Percentiles rank a stretch among this genome's conserved stretches.
phyloP scores from a whole-genome alignment of 2,888 invertebrate species.

The Lepidochrysops patricia region DNA sequence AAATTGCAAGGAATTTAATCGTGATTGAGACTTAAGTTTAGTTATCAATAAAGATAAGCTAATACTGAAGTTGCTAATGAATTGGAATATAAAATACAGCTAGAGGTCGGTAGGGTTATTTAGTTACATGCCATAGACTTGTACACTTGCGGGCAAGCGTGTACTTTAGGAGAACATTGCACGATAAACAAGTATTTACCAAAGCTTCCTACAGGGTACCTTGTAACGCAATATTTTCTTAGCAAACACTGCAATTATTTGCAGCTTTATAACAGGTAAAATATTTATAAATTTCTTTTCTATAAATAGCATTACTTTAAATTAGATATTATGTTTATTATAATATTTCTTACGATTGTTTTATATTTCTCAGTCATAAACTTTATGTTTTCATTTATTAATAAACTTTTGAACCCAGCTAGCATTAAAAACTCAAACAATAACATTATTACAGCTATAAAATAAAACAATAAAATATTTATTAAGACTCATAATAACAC shows the following conservation, averaged over 20 bases:
- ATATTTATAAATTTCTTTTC: neutral
- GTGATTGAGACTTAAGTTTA: neutral
- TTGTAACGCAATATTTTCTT: slow-evolving; percentile 12
- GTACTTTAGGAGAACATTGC: slow-evolving; percentile 25
- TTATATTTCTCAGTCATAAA: neutral
- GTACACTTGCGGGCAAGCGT: slow-evolving; percentile 20
- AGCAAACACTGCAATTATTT: neutral
- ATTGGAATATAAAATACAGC: slow-evolving; percentile 26
- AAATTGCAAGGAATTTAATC: neutral
- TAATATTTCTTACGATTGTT: neutral
- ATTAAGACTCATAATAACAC: neutral
- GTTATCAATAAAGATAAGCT: slow-evolving; percentile 13
- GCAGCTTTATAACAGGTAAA: too few species aligned
- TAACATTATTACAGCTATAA: neutral
- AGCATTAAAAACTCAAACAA: neutral
- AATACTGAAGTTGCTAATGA: slow-evolving; percentile 20
- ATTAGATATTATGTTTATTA: too few species aligned
- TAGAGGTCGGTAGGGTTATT: slow-evolving; percentile 23
- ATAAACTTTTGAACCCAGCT: neutral
- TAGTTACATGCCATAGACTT: slow-evolving; percentile 24
- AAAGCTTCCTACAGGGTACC: slow-evolving; percentile 22
- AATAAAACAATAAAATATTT: slow-evolving; percentile 1
- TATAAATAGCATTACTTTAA: too few species aligned
- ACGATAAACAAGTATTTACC: slow-evolving; percentile 21
- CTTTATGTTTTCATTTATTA: neutral